Evolutionary conservation across 2,113 vertebrate genomes (phyloP).

Genomic region (Lagopus muta): DNA sequence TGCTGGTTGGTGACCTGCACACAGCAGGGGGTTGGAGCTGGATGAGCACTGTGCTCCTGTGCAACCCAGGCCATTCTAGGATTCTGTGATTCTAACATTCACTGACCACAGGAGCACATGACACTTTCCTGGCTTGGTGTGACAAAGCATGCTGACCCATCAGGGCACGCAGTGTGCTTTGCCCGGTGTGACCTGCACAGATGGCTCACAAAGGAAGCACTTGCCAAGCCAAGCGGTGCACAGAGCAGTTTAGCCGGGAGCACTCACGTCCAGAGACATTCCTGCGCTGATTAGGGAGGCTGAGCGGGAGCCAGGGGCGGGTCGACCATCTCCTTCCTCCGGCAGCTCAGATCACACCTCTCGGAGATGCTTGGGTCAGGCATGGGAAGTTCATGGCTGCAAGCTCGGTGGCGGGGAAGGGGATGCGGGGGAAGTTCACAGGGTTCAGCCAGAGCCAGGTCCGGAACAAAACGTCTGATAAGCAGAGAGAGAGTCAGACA

Average conservation of each 20-base stretch:
- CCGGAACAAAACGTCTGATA: conserved; percentile 8
- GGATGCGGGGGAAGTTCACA: conserved; percentile 44
- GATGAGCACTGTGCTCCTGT: too few species aligned
- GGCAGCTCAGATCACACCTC: conserved; percentile 34
- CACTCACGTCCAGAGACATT: neutral
- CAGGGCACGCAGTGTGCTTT: neutral
- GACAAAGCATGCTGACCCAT: neutral
- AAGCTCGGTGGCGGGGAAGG: neutral
- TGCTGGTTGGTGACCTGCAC: too few species aligned
- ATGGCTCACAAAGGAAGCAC: neutral
- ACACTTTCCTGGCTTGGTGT: neutral
- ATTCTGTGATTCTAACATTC: too few species aligned
- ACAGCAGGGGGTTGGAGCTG: too few species aligned
- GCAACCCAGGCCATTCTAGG: too few species aligned
- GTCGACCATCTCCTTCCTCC: neutral
- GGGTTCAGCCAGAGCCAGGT: conserved; percentile 30
- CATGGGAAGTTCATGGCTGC: conserved; percentile 56
- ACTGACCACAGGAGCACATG: too few species aligned
- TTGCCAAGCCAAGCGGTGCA: neutral
- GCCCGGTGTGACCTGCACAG: neutral
- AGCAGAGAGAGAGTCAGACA: conserved; percentile 8
- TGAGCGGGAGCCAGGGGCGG: conserved; percentile 58
- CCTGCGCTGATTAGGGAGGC: conserved; percentile 38
- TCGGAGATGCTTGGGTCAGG: neutral
- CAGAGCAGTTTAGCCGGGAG: neutral